Evolutionary conservation across 1,140 invertebrate species (phyloP), one percentile per base, ranked within the genome.

Genomic region (Amyelois transitella): DNA sequence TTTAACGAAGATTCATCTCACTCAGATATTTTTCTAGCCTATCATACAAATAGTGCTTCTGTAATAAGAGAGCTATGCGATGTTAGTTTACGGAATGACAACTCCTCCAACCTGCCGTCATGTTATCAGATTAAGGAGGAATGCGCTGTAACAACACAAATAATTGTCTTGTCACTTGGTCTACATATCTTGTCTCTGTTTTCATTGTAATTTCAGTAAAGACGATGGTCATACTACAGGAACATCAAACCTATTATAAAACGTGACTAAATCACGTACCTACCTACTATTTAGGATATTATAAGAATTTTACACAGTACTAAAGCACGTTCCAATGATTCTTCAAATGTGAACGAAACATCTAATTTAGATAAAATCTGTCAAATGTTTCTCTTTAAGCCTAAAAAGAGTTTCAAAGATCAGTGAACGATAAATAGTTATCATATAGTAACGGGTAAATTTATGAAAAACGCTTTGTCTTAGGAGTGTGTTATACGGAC

Each of bases 121-220:
- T 38, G n/a, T 14, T 73, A 73, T 72, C 57, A 81, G 81, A 84
- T 84, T 81, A 82, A 62, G 43, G 54, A 77, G 71, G 83, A 80
- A 84, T 82, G 78, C 63, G 73, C 55, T 81, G 63, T 62, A 75
- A 76, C 84, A 86, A 86, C 79, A 84, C 18, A 43, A 64, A 60
- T 59, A 78, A 78, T 86, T 78, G 72, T 76, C 75, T 57, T 75
- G 70, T 81, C 75, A 84, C 76, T 69, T 80, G 80, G 82, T 84
- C 77, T 77, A 80, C 70, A 75, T 76, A 77, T 64, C 66, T 61
- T 64, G 58, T 51, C 56, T 64, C 19, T 75, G 69, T 77, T 69
- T 74, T 70, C 61, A 59, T 62, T 55, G 69, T 62, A 69, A 68
- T 66, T 67, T 60, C 66, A 64, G 55, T 53, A 67, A 63, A 62